Percentiles rank a stretch among this genome's conserved stretches.
Conservation (phyloP, 1,140 invertebrate genomes). For the Ctenoplectra terminalis region DNA sequence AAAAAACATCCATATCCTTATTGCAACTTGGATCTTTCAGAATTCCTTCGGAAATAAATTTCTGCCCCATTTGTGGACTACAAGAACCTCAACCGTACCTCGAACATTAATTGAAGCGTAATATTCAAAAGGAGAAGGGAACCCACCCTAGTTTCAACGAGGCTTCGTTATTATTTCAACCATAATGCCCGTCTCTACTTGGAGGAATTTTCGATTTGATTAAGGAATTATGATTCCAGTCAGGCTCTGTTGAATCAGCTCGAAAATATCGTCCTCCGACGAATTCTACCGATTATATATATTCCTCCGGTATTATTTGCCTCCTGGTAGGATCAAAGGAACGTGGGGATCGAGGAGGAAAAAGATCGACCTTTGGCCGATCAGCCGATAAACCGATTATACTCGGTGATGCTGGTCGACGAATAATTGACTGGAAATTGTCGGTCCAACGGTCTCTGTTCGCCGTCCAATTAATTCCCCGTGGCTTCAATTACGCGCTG, state of each 20-base stretch:
- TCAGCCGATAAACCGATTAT: constrained; percentile 15
- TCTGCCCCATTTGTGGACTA: not conserved
- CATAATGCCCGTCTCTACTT: not conserved
- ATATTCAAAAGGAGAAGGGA: not conserved
- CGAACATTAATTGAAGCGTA: not conserved
- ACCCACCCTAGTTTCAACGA: not conserved
- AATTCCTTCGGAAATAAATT: too few species aligned
- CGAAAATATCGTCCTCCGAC: not conserved
- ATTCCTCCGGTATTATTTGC: not conserved
- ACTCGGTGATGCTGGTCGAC: not conserved
- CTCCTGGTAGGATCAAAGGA: not conserved
- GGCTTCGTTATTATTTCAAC: not conserved
- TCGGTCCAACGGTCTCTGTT: too few species aligned
- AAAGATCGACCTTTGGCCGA: not conserved
- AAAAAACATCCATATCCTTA: too few species aligned
- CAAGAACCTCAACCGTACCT: not conserved
- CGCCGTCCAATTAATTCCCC: constrained; percentile 16
- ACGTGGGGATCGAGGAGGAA: not conserved
- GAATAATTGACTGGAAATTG: constrained; percentile 27
- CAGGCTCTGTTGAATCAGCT: not conserved
- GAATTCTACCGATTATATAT: not conserved
- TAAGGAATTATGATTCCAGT: not conserved
- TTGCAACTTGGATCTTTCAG: too few species aligned
- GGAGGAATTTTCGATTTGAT: not conserved
- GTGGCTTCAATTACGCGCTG: constrained; percentile 9